These are phyloP conservation scores for Criorhina ranunculi DNA, from an alignment of 2,888 invertebrate genomes.

Conservation along the genomic window DNA sequence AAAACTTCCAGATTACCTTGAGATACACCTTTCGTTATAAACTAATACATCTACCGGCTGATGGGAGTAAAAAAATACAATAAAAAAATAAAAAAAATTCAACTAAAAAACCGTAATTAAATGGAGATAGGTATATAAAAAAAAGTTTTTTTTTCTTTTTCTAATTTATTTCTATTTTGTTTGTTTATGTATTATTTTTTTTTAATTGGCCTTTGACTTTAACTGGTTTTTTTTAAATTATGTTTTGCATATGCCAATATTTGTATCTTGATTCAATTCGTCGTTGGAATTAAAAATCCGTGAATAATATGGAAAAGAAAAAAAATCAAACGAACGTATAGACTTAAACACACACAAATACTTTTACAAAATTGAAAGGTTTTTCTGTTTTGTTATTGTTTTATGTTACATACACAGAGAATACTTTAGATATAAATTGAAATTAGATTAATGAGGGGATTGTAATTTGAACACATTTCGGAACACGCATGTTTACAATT, in stretches of 20 bases:
- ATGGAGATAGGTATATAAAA: conserved; percentile 12
- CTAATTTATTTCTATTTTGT: conserved; percentile 14
- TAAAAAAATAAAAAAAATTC: conserved; percentile 25
- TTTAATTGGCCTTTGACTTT: conserved; percentile 21
- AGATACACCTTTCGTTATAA: conserved; percentile 73
- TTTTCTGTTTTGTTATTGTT: conserved; percentile 35
- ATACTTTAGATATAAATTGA: conserved; percentile 3
- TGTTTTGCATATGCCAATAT: conserved; percentile 29
- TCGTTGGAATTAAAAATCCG: conserved; percentile 13
- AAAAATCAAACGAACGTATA: conserved; percentile 4
- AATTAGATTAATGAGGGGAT: conserved; percentile 8
- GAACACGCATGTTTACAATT: conserved; percentile 52
- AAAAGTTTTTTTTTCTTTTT: conserved; percentile 16
- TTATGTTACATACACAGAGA: conserved; percentile 39
- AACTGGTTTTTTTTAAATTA: conserved; percentile 2
- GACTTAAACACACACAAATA: conserved; percentile 18
- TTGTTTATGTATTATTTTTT: background rate
- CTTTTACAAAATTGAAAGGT: conserved; percentile 14
- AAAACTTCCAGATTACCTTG: conserved; percentile 75
- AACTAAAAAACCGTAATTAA: conserved; percentile 35
- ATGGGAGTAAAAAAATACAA: conserved; percentile 39
- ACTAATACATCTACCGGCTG: conserved; percentile 70
- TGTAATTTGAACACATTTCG: conserved; percentile 24
- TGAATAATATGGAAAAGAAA: conserved; percentile 2
- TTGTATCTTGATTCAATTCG: conserved; percentile 8